Base-by-base conservation (phyloP, 2,797 vertebrate species). In the Urophycis tenuis region DNA sequence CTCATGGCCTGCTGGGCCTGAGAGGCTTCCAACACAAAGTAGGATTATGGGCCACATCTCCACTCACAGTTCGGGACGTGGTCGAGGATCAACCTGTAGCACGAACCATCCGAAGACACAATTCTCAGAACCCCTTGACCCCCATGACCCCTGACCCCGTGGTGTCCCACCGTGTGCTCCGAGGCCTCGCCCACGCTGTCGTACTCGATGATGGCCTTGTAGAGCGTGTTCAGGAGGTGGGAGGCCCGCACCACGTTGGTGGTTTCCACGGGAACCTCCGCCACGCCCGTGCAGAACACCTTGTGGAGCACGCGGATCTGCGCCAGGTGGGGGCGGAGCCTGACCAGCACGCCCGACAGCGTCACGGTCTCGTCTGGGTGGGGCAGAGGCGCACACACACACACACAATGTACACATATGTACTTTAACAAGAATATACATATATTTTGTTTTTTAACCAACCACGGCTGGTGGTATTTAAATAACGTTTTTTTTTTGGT, bases 171-270 rank as follows among this genome's bases (percentile, higher is more conserved):
- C 0, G 95, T 94, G 85, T 98, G 96, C 80, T 97, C 96, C 0
- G 97, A 96, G 0, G 97, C 97, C 87, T 98, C 96, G 60, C 97
- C 97, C 11, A 95, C 95, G 0, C 92, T 96, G 92, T 99, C 96
- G 8, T 97, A 98, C 77, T 98, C 97, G 0, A 99, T 94, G 86
- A 99, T 98, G 35, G 98, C 95, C 89, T 99, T 98, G 93, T 99
- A 99, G 71, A 99, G 91, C 0, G 95, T 99, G 89, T 99, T 99
- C 79, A 99, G 96, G 75, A 99, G 87, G 85, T 99, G 97, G 25
- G 97, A 99, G 0, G 97, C 98, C 82, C 96, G 92, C 19, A 99
- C 95, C 8, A 99, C 97, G 19, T 98, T 98, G 3, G 95, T 94
- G 1, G 96, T 99, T 75, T 95, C 95, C 0, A 95, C 93, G 0